Base-by-base conservation (phyloP, 2,797 vertebrate genomes). In the Tenualosa ilisha region DNA sequence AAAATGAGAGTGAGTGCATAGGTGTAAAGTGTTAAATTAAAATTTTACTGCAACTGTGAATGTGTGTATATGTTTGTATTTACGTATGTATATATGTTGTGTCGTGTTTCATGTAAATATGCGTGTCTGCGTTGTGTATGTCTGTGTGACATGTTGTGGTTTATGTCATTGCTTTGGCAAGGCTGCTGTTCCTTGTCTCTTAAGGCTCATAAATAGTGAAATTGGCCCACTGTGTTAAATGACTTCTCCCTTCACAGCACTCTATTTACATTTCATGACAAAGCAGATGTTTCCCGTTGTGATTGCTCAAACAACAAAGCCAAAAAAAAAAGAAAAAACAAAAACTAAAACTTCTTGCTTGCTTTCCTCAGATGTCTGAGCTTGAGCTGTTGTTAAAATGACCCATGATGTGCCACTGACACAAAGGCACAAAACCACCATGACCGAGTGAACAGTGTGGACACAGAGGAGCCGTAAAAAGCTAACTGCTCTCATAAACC, bases 221-320 rank as follows among this genome's bases (percentile, higher is more conserved):
- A 46, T 43, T 43, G 72, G 37, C 40, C 72, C 37, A 17, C 68
- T 37, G 11, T 72, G 68, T 72, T 40, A 46, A 79, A 17, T 79
- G 72, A 79, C 37, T 79, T 37, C 40, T 79, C 72, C 72, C 72
- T 5, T 75, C 37, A 17, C 68, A 40, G 13, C 0, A 17, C 68
- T 15, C 17, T 75, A 13, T 75, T 75, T 75, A 75, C 68, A 75
- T 75, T 20, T 75, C 68, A 75, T 43, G 68, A 75, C 40, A 43
- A 37, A 20, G 13, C 68, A 75, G 68, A 75, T 75, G 68, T 20
- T 40, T 79, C 72, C 15, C 15, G 15, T 46, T 17, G 12, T 43
- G 37, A 79, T 46, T 17, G 8, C 72, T 79, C 72, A 79, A 43
- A 22, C 72, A 79, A 46, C 72, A 79, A 79, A 79, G 13, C 72